Conservation (phyloP, 1,140 invertebrate species). For the Aleiodes sp. region DNA sequence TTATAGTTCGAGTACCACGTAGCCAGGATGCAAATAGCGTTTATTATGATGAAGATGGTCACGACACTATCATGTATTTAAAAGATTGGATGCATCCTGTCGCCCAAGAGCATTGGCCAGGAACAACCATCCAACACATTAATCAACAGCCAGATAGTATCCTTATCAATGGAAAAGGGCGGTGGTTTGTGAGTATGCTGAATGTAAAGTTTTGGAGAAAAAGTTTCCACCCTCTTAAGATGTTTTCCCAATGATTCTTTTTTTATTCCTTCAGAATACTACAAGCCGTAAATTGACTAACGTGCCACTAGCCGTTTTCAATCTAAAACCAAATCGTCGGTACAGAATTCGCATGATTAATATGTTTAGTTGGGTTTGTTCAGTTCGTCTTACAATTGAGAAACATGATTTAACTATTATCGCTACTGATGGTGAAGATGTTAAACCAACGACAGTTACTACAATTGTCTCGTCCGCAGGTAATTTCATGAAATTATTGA, state of each 20-base stretch:
- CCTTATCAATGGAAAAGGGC: conserved; percentile 32
- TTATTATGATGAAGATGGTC: conserved; percentile 83
- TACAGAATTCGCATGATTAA: conserved; percentile 68
- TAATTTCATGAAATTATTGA: not conserved
- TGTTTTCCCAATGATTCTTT: not conserved
- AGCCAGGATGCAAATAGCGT: conserved; percentile 77
- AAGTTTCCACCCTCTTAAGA: not conserved
- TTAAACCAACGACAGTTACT: conserved; percentile 16
- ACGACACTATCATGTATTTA: conserved; percentile 82
- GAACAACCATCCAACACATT: conserved; percentile 68
- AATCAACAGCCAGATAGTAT: conserved; percentile 29
- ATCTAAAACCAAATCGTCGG: conserved; percentile 46
- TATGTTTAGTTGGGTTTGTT: conserved; percentile 64
- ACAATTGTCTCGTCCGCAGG: conserved; percentile 29
- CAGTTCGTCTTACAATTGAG: conserved; percentile 65
- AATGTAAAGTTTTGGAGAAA: not conserved
- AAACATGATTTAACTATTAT: conserved; percentile 66
- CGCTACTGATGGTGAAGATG: conserved; percentile 61
- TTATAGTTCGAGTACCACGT: conserved; percentile 81
- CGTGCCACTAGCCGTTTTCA: conserved; percentile 42
- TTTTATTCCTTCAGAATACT: conserved; percentile 29
- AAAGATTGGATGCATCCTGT: conserved; percentile 88
- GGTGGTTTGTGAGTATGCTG: conserved; percentile 6
- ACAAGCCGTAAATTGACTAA: conserved; percentile 17
- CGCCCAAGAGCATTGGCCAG: conserved; percentile 79